Evolutionary conservation across 2,113 vertebrate species (phyloP), one percentile per base, ranked within the genome.

Genomic region (Colinus virginianus): DNA sequence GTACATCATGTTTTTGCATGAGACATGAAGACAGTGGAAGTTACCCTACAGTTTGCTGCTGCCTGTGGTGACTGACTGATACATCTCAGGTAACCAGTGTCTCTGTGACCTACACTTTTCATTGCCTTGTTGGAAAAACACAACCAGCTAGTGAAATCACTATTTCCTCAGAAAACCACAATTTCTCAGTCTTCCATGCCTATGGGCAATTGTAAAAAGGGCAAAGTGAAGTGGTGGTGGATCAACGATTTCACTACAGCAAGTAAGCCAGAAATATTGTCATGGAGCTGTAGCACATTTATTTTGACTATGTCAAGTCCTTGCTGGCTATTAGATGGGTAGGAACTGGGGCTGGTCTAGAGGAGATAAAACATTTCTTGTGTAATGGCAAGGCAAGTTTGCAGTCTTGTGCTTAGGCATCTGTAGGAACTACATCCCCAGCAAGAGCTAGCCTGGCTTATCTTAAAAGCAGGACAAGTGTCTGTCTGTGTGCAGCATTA

Each of bases 391-490:
- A 34, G 21, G 20, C 32, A 49, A 25, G 7, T 32, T 48, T 49
- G 38, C 36, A 34, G 12, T 58, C n/a, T 13, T 46, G 28, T 70
- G 56, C 25, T 34, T 51, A 6, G 55, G 51, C 34, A 85, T 25
- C 17, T 0, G 1, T 17, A 10, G 45, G 40, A 42, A 74, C 40
- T 1, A 2, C 0, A 1, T 2, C 7, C 61, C 45, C 28, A 13
- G 21, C 8, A 76, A 8, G 42, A 79, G 30, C 42, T 22, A 79
- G n/a, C 19, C 46, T 86, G 17, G 13, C 19, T 46, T 2, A 0
- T 7, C 13, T 8, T 36, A 75, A 36, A 46, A 19, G 21, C 22
- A 84, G 48, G 25, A 36, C 16, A 34, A 2, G 6, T n/a, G n/a
- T 46, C 25, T 7, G 5, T 58, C n/a, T 20, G 11, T 8, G n/a